These are phyloP conservation scores for Philereme vetulata DNA, from an alignment of 2,888 invertebrate species.

Conservation along the genomic window DNA sequence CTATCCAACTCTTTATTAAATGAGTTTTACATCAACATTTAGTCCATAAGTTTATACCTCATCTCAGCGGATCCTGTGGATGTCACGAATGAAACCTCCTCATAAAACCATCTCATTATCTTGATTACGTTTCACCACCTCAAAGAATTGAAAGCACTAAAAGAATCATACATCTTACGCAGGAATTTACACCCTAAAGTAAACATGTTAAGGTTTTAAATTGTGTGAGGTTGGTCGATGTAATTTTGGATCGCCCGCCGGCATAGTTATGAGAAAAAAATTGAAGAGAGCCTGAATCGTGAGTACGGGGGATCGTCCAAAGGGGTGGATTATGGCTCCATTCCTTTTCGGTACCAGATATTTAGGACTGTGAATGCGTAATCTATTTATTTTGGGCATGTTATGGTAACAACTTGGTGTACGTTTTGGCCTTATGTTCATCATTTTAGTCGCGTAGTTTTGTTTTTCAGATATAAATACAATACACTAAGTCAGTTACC, in stretches of 20 bases:
- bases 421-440: background rate
- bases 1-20: no score
- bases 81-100: slow-evolving; percentile 45
- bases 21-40: no score
- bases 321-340: slow-evolving; percentile 32
- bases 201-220: slow-evolving; percentile 22
- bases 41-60: background rate
- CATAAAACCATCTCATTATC: slow-evolving; percentile 54
- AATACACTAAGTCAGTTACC: no score
- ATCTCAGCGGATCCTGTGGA: slow-evolving; percentile 41
- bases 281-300: slow-evolving; percentile 48
- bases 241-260: slow-evolving; percentile 48
- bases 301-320: slow-evolving; percentile 41
- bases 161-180: slow-evolving; percentile 22
- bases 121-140: slow-evolving; percentile 61
- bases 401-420: slow-evolving; percentile 1
- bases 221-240: slow-evolving; percentile 27
- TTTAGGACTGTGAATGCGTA: slow-evolving; percentile 8
- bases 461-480: no score
- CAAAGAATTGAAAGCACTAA: slow-evolving; percentile 33
- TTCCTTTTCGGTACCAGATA: slow-evolving; percentile 17
- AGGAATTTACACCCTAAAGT: slow-evolving; percentile 23
- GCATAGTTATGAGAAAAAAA: slow-evolving; percentile 54
- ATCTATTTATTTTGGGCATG: slow-evolving; percentile 14
- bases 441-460: no score